Conservation (phyloP, 1,140 invertebrate genomes). For the Drusus annulatus region DNA sequence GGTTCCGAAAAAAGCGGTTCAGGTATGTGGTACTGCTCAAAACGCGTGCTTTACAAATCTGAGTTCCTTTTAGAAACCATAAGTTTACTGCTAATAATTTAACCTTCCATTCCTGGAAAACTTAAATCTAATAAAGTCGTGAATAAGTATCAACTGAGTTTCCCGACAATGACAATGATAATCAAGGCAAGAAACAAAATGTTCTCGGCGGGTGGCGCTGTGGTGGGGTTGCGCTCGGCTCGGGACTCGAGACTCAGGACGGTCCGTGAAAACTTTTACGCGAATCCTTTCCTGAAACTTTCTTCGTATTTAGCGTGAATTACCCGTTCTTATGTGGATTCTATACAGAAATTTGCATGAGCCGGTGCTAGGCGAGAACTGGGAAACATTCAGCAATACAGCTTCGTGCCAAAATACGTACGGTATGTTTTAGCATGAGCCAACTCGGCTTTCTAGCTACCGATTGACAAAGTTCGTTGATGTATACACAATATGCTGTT, state of each 20-base stretch:
- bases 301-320: constrained; percentile 48
- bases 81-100: not conserved
- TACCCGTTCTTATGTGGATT: constrained; percentile 49
- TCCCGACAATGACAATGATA: constrained; percentile 24
- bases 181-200: constrained; percentile 38
- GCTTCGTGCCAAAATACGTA: no score
- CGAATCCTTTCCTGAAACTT: constrained; percentile 43
- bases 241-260: not conserved
- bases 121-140: constrained; percentile 21
- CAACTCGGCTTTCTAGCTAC: no score
- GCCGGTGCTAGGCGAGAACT: constrained; percentile 39
- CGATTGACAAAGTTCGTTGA: no score
- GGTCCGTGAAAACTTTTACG: constrained; percentile 31
- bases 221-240: not conserved
- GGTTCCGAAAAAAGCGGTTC: no score
- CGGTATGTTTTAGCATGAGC: no score
- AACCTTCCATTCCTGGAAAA: not conserved
- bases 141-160: not conserved
- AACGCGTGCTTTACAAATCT: no score
- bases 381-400: not conserved
- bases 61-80: not conserved
- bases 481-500: not conserved
- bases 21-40: no score
- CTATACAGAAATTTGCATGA: constrained; percentile 56
- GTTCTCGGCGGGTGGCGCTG: no score